Conservation (phyloP, 2,888 invertebrate genomes). For the Didymodactylos carnosus region DNA sequence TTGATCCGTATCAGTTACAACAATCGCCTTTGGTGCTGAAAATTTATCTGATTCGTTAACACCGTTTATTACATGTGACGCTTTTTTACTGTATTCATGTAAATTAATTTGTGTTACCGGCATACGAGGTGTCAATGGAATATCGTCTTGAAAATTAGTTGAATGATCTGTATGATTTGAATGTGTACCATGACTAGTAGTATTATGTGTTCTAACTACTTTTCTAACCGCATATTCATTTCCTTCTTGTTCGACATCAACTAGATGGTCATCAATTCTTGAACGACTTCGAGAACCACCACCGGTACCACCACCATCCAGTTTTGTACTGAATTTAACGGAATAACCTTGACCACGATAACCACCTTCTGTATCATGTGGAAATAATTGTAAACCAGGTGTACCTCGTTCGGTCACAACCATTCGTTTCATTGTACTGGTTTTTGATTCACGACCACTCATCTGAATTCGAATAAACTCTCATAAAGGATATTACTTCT, state of each 20-base stretch:
- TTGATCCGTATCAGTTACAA: not conserved
- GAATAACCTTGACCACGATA: not conserved
- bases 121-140: not conserved
- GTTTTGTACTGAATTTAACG: not conserved
- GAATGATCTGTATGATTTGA: not conserved
- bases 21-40: not conserved
- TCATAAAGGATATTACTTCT: no score
- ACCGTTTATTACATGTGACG: not conserved
- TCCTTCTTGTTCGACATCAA: not conserved
- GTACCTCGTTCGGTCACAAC: not conserved
- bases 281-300: not conserved
- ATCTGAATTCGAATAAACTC: no score
- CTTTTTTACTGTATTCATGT: not conserved
- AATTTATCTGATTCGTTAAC: not conserved
- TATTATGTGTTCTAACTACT: not conserved
- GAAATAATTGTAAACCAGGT: not conserved
- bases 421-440: not conserved
- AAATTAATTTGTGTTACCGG: not conserved
- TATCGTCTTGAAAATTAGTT: not conserved
- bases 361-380: not conserved
- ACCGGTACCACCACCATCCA: no score
- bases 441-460: not conserved
- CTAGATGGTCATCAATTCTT: not conserved
- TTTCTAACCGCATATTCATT: not conserved
- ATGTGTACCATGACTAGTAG: no score